Conservation (phyloP, 2,113 vertebrate species). For the Pseudopodoces humilis region DNA sequence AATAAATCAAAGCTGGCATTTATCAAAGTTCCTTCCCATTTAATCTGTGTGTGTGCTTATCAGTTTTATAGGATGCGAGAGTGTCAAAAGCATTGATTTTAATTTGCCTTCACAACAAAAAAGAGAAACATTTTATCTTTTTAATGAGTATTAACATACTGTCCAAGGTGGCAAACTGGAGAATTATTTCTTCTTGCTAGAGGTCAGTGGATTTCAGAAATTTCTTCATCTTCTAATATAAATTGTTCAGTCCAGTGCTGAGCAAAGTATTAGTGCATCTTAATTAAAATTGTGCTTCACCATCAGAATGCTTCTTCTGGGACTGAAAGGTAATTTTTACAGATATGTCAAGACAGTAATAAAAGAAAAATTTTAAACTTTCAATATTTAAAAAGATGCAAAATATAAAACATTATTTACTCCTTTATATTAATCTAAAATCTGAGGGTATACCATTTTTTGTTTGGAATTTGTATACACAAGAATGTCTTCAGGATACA, state of each 20-base stretch:
- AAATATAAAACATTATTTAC: not conserved
- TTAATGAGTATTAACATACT: not conserved
- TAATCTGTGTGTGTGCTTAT: not conserved
- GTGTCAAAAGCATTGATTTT: not conserved
- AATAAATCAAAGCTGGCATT: slow-evolving; percentile 26
- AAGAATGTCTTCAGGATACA: not conserved
- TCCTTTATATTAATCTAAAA: not conserved
- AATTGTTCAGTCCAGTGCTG: not conserved
- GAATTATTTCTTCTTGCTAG: not conserved
- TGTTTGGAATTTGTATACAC: not conserved
- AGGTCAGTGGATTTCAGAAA: not conserved
- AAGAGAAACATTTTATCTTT: not conserved
- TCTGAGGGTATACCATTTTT: not conserved
- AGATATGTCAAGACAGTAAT: not conserved
- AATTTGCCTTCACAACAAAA: not conserved
- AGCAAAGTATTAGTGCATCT: not conserved
- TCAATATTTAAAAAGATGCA: not conserved
- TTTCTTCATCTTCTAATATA: not conserved
- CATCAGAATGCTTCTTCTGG: not conserved
- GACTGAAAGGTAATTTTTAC: not conserved
- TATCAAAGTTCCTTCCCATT: not conserved
- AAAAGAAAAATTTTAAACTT: not conserved
- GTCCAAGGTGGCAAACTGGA: not conserved
- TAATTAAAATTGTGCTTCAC: not conserved
- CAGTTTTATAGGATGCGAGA: not conserved